Percentiles rank a stretch among this genome's conserved stretches.
phyloP scores from a whole-genome alignment of 2,797 vertebrate species.

The Pyrrhura leucotis region DNA sequence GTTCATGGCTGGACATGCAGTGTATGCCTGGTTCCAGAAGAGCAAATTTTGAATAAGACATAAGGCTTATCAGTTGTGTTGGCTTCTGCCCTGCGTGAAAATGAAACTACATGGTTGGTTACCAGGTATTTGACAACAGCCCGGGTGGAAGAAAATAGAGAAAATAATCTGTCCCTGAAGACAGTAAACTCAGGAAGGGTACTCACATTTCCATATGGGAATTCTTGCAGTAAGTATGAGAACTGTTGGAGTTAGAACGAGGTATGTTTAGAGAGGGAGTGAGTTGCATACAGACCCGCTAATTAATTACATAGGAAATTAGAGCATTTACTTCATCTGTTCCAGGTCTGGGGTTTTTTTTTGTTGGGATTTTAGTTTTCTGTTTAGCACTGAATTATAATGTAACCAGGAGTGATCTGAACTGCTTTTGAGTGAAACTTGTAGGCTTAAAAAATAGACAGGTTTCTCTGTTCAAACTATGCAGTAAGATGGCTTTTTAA shows the following conservation, averaged over 20 bases:
- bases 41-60: neutral
- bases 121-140: neutral
- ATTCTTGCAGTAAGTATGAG: neutral
- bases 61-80: neutral
- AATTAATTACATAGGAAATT: neutral
- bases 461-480: neutral
- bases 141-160: neutral
- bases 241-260: neutral
- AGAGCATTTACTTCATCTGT: neutral
- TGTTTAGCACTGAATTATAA: neutral
- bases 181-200: neutral
- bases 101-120: neutral
- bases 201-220: neutral
- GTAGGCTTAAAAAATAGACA: neutral
- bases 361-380: neutral
- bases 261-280: neutral
- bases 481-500: neutral
- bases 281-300: neutral
- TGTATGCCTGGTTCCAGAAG: neutral
- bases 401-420: neutral
- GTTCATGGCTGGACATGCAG: neutral
- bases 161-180: neutral
- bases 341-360: neutral
- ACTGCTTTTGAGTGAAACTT: neutral
- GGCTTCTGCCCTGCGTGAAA: neutral